Conservation (phyloP, 2,113 vertebrate species). For the Phoxinus phoxinus region DNA sequence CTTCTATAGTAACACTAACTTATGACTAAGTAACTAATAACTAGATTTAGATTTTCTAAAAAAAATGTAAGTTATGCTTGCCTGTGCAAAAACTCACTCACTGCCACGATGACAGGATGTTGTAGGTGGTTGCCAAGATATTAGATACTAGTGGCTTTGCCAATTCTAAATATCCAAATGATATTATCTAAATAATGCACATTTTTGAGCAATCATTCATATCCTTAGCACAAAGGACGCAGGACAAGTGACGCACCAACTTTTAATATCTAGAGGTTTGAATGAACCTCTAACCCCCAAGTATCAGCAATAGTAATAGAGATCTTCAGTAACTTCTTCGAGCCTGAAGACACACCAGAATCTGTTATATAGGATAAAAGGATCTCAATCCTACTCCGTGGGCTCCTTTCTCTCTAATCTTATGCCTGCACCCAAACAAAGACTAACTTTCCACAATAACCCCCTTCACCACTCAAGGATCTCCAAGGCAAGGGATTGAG, state of each 20-base stretch:
- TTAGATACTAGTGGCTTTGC: too few species aligned
- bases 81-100: background rate
- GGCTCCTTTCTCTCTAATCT: conserved; percentile 24
- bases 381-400: background rate
- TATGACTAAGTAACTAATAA: too few species aligned
- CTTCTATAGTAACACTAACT: background rate
- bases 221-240: too few species aligned
- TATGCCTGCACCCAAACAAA: conserved; percentile 27
- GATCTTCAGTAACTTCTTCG: background rate
- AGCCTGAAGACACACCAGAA: background rate
- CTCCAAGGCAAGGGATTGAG: conserved; percentile 1
- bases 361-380: background rate
- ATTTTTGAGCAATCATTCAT: background rate
- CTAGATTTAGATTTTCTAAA: background rate
- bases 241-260: too few species aligned
- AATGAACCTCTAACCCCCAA: background rate
- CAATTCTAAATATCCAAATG: background rate
- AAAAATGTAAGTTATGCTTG: background rate
- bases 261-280: too few species aligned
- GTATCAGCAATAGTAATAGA: background rate
- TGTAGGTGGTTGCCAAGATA: too few species aligned
- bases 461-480: conserved; percentile 14
- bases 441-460: conserved; percentile 24
- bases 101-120: background rate
- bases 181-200: background rate